Evolutionary conservation across 2,888 invertebrate genomes (phyloP).

Genomic region (Synanthedon andrenaeformis): DNA sequence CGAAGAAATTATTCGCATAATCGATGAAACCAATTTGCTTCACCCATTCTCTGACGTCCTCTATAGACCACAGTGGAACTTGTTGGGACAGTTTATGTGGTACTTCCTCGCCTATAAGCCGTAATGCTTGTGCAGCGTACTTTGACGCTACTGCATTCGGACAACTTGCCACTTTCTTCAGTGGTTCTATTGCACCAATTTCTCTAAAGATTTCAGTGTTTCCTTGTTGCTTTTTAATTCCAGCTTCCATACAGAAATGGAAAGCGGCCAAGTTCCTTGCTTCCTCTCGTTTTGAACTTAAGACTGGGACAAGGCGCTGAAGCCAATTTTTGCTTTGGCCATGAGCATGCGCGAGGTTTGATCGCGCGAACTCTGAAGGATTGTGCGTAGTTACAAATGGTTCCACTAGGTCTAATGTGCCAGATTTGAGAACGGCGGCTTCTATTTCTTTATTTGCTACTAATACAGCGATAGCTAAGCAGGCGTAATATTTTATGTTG

Average conservation of each 20-base stretch:
- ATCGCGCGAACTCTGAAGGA: conserved; percentile 94
- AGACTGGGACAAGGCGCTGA: conserved; percentile 89
- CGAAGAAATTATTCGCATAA: conserved; percentile 85
- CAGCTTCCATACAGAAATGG: conserved; percentile 99
- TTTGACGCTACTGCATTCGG: conserved; percentile 98
- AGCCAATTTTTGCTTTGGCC: conserved; percentile 97
- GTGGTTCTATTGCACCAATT: conserved; percentile 94
- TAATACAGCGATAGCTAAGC: conserved; percentile 95
- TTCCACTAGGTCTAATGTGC: conserved; percentile 96
- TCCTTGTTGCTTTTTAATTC: conserved; percentile 94
- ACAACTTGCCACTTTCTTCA: conserved; percentile 96
- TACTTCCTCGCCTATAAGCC: conserved; percentile 95
- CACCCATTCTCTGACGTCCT: conserved; percentile 98
- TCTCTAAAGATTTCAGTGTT: conserved; percentile 92
- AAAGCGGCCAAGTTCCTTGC: conserved; percentile 97
- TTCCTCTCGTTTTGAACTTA: conserved; percentile 95
- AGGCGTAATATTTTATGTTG: conserved; percentile 98
- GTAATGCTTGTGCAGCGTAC: conserved; percentile 92
- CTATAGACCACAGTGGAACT: conserved; percentile 96
- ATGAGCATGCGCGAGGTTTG: conserved; percentile 92
- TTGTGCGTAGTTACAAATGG: conserved; percentile 96
- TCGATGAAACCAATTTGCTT: conserved; percentile 95
- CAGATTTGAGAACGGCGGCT: conserved; percentile 94
- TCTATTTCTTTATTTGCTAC: conserved; percentile 99
- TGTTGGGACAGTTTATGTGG: conserved; percentile 98